Evolutionary conservation across 2,797 vertebrate species (phyloP).

Genomic region (Dicrostonyx torquatus): DNA sequence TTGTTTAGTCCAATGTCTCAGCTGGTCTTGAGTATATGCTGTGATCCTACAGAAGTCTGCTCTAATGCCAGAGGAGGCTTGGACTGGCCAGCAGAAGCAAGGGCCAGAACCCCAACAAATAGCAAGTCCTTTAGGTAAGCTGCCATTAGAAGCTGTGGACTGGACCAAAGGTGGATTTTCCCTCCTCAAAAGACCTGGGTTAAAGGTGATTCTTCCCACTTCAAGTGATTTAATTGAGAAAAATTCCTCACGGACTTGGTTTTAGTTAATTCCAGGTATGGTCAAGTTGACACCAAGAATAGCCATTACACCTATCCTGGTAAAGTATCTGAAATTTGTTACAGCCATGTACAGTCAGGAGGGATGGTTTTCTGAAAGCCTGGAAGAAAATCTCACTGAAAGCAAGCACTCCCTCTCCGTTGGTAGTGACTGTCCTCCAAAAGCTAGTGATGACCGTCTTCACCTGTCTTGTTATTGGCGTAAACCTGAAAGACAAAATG

Average conservation of each 20-base stretch:
- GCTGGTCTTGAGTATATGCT: neutral
- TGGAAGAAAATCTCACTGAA: neutral
- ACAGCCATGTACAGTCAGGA: neutral
- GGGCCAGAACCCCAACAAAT: neutral
- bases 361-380: neutral
- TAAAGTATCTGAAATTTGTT: slow-evolving; percentile 33
- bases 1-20: neutral
- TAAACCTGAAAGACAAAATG: neutral
- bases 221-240: neutral
- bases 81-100: neutral
- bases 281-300: neutral
- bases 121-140: neutral
- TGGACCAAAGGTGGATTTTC: neutral
- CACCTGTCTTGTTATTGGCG: neutral
- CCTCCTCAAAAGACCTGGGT: neutral
- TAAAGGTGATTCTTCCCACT: neutral
- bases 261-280: neutral
- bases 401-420: neutral
- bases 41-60: too few species aligned
- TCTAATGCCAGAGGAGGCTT: neutral
- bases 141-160: neutral
- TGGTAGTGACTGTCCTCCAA: neutral
- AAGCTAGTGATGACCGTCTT: neutral
- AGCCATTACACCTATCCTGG: neutral
- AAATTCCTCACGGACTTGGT: neutral